Conservation (phyloP, 2,113 vertebrate genomes). For the Sakesphorus luctuosus region DNA sequence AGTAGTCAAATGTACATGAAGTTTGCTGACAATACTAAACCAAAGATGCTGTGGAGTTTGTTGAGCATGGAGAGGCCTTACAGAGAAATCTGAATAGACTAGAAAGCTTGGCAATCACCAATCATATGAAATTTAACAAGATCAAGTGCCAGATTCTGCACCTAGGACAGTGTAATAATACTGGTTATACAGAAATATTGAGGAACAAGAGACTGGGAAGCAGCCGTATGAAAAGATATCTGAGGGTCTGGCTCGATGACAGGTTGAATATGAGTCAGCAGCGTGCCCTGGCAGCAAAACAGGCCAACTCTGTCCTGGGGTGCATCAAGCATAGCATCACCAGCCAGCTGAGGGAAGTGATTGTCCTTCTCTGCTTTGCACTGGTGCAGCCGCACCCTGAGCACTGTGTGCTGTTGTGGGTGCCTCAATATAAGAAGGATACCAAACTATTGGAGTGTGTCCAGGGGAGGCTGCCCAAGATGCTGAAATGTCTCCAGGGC, state of each 20-base stretch:
- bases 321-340: neutral
- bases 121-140: neutral
- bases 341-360: accelerated
- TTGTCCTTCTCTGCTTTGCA: neutral
- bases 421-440: neutral
- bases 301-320: neutral
- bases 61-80: neutral
- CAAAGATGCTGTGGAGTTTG: neutral
- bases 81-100: neutral
- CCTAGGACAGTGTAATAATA: neutral
- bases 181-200: neutral
- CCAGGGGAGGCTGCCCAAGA: neutral
- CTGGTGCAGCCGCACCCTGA: neutral
- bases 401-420: neutral
- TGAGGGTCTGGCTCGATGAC: neutral
- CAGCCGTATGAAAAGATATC: neutral
- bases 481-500: neutral
- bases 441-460: neutral
- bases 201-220: neutral
- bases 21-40: neutral
- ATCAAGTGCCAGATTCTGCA: neutral
- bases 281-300: neutral
- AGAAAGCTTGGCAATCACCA: neutral
- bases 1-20: neutral
- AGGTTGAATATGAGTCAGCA: neutral